Base-by-base conservation (phyloP, 2,113 vertebrate genomes). In the Cavia porcellus region DNA sequence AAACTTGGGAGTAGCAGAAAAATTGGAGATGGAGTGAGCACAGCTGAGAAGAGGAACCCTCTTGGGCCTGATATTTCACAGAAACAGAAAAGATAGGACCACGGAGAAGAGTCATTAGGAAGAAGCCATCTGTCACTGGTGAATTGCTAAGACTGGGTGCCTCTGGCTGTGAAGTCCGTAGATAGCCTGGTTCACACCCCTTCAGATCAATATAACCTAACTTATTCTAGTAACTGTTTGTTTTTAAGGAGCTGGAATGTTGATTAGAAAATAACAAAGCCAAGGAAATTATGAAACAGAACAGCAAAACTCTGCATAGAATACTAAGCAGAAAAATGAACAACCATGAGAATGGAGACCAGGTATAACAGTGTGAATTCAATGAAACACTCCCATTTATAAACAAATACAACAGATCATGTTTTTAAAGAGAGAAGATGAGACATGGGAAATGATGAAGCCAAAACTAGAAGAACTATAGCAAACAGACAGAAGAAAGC, bases 321-420 rank as follows among this genome's bases (percentile, higher is more conserved):
- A 92, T 22, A 89, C 19, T 80, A 32, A 83, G 25, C 19, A 91
- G 17, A 85, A 88, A 64, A 62, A 64, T 8, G 9, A 64, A 85
- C 66, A 82, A 52, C 3, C 64, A 81, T 35, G 17, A 84, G 92
- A 82, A 85, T 64, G 3, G 55, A 17, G 30, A 35, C 4, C 28
- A 62, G 57, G 22, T 28, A 50, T 70, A 89, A 64, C 7, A 64
- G 0, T 42, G 59, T 38, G n/a, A 64, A 90, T 90, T 79, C 86
- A 89, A 52, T 61, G 32, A 84, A 96, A 45, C 4, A 68, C 85
- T 64, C n/a, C 25, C 14, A 24, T 87, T 82, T 77, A 32, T 42
- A 62, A 94, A 94, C 70, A 90, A 94, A 89, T 45, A 68, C 30
- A 79, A 90, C 45, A 50, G 77, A 75, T 52, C 4, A 38, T 62